Evolutionary conservation across 2,113 vertebrate genomes (phyloP).

Genomic region (Gymnobelideus leadbeateri): DNA sequence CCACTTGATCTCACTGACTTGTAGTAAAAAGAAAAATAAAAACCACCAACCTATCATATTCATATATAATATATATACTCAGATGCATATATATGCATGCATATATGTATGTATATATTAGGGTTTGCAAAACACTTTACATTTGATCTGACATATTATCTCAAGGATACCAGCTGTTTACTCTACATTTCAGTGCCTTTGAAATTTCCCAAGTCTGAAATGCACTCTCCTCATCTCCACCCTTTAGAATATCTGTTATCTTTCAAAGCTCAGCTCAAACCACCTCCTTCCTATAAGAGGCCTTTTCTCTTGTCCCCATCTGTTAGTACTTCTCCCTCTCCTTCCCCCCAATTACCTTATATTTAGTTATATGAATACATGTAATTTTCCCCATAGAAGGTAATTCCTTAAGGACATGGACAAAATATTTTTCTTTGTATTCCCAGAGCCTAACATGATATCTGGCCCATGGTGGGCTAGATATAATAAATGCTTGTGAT

Average conservation of each 20-base stretch:
- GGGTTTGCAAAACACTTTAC: too few species aligned
- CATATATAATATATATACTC: too few species aligned
- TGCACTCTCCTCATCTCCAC: not conserved
- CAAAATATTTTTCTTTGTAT: conserved; percentile 32
- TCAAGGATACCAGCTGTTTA: not conserved
- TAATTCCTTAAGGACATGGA: conserved; percentile 33
- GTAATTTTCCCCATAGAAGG: conserved; percentile 6
- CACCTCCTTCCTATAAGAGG: too few species aligned
- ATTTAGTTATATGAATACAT: not conserved
- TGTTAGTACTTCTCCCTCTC: not conserved
- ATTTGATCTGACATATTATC: not conserved
- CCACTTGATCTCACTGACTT: too few species aligned
- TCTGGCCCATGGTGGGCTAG: not conserved
- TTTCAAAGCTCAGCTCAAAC: not conserved
- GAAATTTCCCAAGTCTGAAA: not conserved
- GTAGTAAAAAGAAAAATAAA: too few species aligned
- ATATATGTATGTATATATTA: too few species aligned
- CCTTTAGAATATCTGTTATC: not conserved
- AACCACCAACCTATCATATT: too few species aligned
- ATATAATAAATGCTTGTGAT: conserved; percentile 40
- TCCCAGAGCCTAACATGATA: not conserved
- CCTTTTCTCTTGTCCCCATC: not conserved
- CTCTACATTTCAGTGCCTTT: not conserved
- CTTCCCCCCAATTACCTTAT: too few species aligned
- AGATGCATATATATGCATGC: too few species aligned